Percentiles rank a stretch among this genome's conserved stretches.
These are phyloP conservation scores for Climacteris rufus DNA, from an alignment of 2,113 vertebrate genomes.

Conservation along the genomic window DNA sequence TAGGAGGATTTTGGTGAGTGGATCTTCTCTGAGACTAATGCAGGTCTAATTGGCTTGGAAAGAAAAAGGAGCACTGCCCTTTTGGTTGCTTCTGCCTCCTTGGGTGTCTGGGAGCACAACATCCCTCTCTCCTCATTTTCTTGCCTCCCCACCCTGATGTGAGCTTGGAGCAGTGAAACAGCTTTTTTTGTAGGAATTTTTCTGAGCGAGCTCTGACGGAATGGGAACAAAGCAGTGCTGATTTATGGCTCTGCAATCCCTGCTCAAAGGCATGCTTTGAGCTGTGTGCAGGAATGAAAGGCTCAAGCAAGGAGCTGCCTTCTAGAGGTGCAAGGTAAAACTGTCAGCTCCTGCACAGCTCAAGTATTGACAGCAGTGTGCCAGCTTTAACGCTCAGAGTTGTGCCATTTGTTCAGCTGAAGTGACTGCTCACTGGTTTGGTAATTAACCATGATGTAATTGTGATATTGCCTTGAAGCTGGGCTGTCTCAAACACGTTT, in stretches of 20 bases:
- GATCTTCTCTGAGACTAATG: background rate
- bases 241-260: background rate
- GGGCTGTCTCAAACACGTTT: background rate
- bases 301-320: background rate
- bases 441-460: background rate
- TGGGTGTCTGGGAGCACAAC: background rate
- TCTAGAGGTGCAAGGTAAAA: background rate
- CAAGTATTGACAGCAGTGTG: background rate
- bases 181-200: background rate
- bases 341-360: background rate
- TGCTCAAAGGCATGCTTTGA: background rate
- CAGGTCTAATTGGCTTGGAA: background rate
- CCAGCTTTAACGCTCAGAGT: background rate
- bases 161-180: background rate
- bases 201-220: background rate
- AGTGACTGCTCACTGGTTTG: background rate
- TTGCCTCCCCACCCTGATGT: background rate
- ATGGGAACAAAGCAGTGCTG: background rate
- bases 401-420: background rate
- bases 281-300: background rate
- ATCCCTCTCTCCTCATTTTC: background rate
- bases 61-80: background rate
- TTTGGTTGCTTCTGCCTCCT: background rate
- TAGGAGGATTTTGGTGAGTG: background rate
- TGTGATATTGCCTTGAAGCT: background rate